Percentiles rank a stretch among this genome's conserved stretches.
Conservation (phyloP, 2,797 vertebrate genomes). For the Lepilemur ruficaudatus region DNA sequence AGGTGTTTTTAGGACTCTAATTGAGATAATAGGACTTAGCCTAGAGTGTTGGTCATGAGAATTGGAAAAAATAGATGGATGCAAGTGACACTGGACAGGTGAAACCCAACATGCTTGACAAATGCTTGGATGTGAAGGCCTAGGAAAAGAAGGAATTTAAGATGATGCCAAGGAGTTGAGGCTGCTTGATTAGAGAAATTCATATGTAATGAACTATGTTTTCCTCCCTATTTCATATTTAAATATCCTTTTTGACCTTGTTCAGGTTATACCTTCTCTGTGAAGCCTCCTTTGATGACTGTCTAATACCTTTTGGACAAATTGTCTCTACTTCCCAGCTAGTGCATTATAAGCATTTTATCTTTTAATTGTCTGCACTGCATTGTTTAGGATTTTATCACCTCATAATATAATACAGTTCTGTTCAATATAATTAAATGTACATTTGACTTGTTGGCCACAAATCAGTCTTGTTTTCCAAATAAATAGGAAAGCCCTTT, state of each 20-base stretch:
- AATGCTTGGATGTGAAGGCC: background rate
- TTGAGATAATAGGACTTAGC: background rate
- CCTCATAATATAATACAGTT: background rate
- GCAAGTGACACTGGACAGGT: background rate
- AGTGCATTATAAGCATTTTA: background rate
- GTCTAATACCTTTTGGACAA: background rate
- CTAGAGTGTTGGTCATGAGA: background rate
- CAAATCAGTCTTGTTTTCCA: background rate
- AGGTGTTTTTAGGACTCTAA: background rate
- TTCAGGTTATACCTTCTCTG: background rate
- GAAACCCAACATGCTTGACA: background rate
- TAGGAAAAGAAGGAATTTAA: background rate
- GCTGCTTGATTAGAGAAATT: background rate
- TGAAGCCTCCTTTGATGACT: background rate
- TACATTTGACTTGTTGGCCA: background rate
- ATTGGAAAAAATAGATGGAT: background rate
- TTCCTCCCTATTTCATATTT: background rate
- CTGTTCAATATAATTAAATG: background rate
- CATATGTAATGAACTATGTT: background rate
- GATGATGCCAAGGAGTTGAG: background rate
- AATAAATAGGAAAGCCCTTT: background rate
- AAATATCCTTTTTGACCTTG: background rate
- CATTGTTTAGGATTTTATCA: background rate
- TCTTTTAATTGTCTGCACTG: background rate
- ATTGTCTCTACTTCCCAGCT: background rate